Conservation (phyloP, 2,797 vertebrate genomes). For the Eulemur rubriventer region DNA sequence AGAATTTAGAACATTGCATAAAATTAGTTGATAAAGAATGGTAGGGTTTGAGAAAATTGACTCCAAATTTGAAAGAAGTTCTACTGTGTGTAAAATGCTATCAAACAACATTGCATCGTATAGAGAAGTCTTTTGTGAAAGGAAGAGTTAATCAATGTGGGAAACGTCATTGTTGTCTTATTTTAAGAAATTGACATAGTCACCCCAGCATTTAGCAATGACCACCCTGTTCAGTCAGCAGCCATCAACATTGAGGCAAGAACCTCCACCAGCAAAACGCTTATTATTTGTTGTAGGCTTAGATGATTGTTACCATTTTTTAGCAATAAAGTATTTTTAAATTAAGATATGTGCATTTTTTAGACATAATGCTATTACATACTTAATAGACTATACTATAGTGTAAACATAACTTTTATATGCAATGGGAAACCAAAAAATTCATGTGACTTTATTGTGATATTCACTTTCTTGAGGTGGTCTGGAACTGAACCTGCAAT, state of each 20-base stretch:
- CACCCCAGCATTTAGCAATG: not conserved
- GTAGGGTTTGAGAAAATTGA: not conserved
- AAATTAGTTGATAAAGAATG: not conserved
- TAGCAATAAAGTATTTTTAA: not conserved
- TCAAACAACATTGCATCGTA: not conserved
- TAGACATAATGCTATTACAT: not conserved
- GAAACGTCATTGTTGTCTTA: not conserved
- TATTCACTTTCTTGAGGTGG: not conserved
- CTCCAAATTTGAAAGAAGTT: not conserved
- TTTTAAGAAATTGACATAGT: not conserved
- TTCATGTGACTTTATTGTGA: not conserved
- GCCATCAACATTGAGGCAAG: not conserved
- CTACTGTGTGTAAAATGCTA: not conserved
- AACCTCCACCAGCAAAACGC: not conserved
- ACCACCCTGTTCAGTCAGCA: not conserved
- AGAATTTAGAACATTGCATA: not conserved
- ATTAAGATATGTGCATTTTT: not conserved
- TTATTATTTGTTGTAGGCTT: not conserved
- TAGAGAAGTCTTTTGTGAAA: not conserved
- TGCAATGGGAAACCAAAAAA: not conserved
- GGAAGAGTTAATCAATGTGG: not conserved
- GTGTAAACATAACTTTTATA: not conserved
- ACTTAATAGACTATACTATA: not conserved
- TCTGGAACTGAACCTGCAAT: not conserved
- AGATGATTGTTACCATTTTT: not conserved